phyloP scores from a whole-genome alignment of 2,113 vertebrate species.

The Tautogolabrus adspersus region DNA sequence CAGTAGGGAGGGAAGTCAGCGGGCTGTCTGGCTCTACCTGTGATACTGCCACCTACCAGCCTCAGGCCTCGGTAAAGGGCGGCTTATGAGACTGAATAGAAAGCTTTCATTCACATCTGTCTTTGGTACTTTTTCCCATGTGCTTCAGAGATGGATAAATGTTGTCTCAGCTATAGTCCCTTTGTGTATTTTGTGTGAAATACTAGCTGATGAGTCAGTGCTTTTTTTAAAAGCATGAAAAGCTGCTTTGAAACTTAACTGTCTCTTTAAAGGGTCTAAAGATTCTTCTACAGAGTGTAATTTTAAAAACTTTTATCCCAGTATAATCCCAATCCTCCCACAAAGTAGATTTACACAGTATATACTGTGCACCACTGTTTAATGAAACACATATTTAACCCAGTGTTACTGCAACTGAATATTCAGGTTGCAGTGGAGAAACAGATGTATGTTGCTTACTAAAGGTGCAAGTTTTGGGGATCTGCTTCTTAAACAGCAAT shows the following conservation, averaged over 20 bases:
- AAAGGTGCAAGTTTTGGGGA: constrained; percentile 15
- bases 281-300: constrained; percentile 35
- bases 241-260: constrained; percentile 85
- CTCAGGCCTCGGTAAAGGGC: constrained; percentile 44
- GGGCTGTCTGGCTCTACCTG: constrained; percentile 77
- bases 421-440: constrained; percentile 27
- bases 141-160: constrained; percentile 69
- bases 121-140: constrained; percentile 79
- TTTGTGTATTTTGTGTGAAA: constrained; percentile 57
- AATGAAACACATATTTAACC: constrained; percentile 47
- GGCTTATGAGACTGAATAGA: constrained; percentile 65
- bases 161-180: constrained; percentile 58
- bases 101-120: constrained; percentile 71
- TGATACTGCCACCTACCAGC: constrained; percentile 59
- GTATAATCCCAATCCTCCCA: constrained; percentile 24
- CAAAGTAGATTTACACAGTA: constrained; percentile 50
- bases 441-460: constrained; percentile 27
- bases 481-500: constrained; percentile 55
- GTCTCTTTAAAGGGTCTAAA: constrained; percentile 62
- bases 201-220: constrained; percentile 59
- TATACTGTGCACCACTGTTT: constrained; percentile 31
- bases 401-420: constrained; percentile 44
- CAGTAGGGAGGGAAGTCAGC: constrained; percentile 62
- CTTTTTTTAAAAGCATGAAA: constrained; percentile 66
- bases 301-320: constrained; percentile 45